Evolutionary conservation across 2,888 invertebrate genomes (phyloP), one percentile per base, ranked within the genome.

Genomic region (Phengaris alcon): DNA sequence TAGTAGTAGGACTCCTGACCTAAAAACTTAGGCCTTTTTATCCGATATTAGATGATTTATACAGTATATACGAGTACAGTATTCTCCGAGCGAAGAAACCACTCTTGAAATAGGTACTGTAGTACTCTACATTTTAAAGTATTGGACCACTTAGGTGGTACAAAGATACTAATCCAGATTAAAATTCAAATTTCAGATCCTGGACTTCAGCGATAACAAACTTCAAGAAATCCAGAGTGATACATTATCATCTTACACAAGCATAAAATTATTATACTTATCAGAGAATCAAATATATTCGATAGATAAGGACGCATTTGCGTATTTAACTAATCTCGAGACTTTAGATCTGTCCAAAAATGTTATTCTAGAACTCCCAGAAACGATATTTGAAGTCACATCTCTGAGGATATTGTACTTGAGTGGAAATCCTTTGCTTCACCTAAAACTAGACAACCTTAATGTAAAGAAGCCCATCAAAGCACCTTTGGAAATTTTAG

Each of bases 381-480:
- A 87, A 64, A 87, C 87, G 3, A 85, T 94, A 13, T 93, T 96
- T 72, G 93, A 94, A 76, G 82, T 96, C 78, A 94, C 95, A 0
- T 90, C 93, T 0, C 83, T 96, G 76, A 90, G 95, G 75, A 95
- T 95, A 83, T 85, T 96, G 46, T 95, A 95, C 82, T 88, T 96
- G 2, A 91, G 87, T 51, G 88, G 93, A 8, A 95, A 95, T 82
- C 88, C 88, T 0, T 82, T 95, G 70, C 81, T 87, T 9, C 93
- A 94, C 76, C 80, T 88, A 22, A 86, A 84, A 44, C 86, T 93
- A 73, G 86, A 86, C 70, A 81, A 87, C 48, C 80, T 89, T 35
- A 82, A 84, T n/a, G 86, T 94, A 55, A 85, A 83, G 12, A 94
- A 92, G 73, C 95, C 95, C 0, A 91, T 96, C 4, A 87, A 81